Conservation (phyloP, 1,140 invertebrate species). For the Drosophila lacteicornis region DNA sequence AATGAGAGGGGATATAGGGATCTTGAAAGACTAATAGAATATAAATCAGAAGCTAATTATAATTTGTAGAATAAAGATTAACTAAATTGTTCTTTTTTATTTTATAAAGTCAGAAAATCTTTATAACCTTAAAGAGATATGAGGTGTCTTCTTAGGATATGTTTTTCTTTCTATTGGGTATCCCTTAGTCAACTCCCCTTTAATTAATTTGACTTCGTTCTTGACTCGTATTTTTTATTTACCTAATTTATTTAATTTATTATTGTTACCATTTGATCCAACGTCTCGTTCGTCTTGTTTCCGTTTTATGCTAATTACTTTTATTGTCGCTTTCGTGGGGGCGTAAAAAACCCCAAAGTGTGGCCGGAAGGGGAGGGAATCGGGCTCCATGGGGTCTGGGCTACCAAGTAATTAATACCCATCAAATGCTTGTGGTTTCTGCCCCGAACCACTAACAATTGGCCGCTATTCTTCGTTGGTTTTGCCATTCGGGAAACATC, state of each 20-base stretch:
- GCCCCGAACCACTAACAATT: slow-evolving; percentile 15
- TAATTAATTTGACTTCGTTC: slow-evolving; percentile 2
- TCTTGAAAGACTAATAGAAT: not conserved
- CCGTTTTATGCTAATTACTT: slow-evolving; percentile 64
- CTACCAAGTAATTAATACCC: slow-evolving; percentile 63
- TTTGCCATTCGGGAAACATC: slow-evolving; percentile 43
- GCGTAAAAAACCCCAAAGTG: not conserved
- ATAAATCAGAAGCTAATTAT: not conserved
- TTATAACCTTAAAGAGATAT: too few relatives aligned
- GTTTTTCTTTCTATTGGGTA: not conserved
- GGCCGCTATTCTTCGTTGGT: slow-evolving; percentile 9
- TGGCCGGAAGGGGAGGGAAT: not conserved
- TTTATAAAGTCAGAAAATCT: too few relatives aligned
- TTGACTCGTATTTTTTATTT: slow-evolving; percentile 31
- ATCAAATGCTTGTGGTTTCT: slow-evolving; percentile 36
- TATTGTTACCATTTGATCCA: slow-evolving; percentile 53
- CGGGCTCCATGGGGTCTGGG: slow-evolving; percentile 20
- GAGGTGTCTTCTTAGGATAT: rapidly evolving
- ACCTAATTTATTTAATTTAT: slow-evolving; percentile 29
- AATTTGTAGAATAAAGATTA: too few relatives aligned
- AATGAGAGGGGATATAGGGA: not conserved
- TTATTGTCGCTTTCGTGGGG: slow-evolving; percentile 31
- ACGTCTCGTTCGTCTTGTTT: slow-evolving; percentile 52
- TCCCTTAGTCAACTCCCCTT: not conserved
- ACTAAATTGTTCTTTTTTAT: too few relatives aligned